Evolutionary conservation across 2,888 invertebrate species (phyloP).

Genomic region (Aphidoletes aphidimyza): DNA sequence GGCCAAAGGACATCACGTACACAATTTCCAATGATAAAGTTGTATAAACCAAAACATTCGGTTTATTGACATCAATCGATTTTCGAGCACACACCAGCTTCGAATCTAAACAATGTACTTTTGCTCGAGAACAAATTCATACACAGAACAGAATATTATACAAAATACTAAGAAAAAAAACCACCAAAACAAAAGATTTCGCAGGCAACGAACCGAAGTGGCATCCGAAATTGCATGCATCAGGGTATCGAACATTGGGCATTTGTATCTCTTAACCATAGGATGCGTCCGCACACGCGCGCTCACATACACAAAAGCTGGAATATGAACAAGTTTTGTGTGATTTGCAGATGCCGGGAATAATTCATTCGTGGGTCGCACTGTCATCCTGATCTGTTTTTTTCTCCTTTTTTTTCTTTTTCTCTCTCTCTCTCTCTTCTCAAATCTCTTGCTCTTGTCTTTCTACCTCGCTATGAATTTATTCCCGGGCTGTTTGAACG

Average conservation of each 20-base stretch:
- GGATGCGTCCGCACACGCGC: neutral
- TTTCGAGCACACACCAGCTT: neutral
- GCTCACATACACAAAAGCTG: neutral
- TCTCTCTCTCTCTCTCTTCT: neutral
- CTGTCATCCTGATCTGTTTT: no score
- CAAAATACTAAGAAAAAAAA: neutral
- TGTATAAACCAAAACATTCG: neutral
- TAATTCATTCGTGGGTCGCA: conserved; percentile 6
- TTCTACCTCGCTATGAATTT: no score
- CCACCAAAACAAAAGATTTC: neutral
- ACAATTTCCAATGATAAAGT: neutral
- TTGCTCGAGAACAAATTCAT: neutral
- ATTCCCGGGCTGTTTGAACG: no score
- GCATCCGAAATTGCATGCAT: neutral
- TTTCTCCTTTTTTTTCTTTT: neutral
- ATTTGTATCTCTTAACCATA: neutral
- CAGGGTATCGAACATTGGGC: neutral
- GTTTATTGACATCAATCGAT: conserved; percentile 5
- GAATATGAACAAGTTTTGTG: conserved; percentile 6
- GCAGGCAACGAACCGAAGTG: conserved; percentile 36
- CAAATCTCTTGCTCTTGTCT: neutral
- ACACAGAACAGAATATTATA: neutral
- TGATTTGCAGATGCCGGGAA: neutral
- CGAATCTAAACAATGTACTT: no score
- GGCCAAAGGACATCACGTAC: conserved; percentile 29